A percentile compares a stretch with the other conserved stretches of the same genome.
Evolutionary conservation across 2,888 invertebrate genomes (phyloP).

Genomic region (Seira sanloemensis): DNA sequence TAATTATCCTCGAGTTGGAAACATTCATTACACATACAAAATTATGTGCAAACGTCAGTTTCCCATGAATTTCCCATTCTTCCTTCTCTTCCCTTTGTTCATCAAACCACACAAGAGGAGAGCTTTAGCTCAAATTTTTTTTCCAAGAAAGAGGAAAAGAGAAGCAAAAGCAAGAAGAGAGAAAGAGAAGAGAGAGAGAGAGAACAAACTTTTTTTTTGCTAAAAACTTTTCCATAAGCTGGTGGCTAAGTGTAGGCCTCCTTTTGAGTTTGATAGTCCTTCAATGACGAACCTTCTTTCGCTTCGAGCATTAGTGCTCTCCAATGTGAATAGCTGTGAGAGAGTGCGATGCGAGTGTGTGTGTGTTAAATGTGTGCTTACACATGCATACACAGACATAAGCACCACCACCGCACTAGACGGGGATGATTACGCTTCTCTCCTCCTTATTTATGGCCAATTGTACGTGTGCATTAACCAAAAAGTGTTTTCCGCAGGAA

Average conservation of each 20-base stretch:
- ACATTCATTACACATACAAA: constrained; percentile 66
- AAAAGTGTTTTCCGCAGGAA: constrained; percentile 44
- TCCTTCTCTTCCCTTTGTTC: constrained; percentile 34
- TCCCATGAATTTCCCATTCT: constrained; percentile 64
- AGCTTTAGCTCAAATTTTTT: constrained; percentile 35
- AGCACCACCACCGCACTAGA: background rate
- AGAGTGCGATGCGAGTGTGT: no score
- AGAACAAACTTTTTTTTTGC: constrained; percentile 35
- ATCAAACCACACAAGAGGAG: constrained; percentile 27
- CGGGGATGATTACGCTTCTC: constrained; percentile 10
- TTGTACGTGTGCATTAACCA: constrained; percentile 55
- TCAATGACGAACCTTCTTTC: constrained; percentile 6
- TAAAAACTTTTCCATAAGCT: constrained; percentile 26
- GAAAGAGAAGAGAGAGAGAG: background rate
- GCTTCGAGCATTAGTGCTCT: constrained; percentile 1
- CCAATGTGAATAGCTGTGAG: background rate
- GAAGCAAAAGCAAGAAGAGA: background rate
- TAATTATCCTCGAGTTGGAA: constrained; percentile 72
- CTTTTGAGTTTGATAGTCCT: background rate
- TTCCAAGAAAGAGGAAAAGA: constrained; percentile 32
- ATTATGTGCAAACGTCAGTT: constrained; percentile 64
- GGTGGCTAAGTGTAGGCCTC: background rate
- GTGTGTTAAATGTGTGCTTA: no score
- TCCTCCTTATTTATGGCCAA: constrained; percentile 1
- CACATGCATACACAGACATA: background rate